A percentile compares a stretch with the other conserved stretches of the same genome.
These are phyloP conservation scores for Gymnogyps californianus DNA, from an alignment of 2,113 vertebrate species.

Conservation along the genomic window DNA sequence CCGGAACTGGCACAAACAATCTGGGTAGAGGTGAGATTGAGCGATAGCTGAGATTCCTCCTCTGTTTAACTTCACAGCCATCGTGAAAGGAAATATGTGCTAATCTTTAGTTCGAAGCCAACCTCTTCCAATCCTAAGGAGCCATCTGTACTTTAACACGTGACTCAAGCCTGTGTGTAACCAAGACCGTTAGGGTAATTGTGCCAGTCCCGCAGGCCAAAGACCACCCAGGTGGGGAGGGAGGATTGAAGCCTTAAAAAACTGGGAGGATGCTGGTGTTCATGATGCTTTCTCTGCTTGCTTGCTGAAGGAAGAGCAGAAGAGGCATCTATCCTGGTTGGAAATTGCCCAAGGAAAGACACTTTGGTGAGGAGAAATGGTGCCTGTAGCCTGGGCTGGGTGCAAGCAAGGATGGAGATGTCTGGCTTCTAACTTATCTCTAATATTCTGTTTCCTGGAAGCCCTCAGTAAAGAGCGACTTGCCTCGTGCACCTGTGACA, in stretches of 20 bases:
- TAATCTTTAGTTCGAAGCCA: not conserved
- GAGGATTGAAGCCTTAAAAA: not conserved
- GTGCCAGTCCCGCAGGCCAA: not conserved
- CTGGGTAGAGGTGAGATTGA: not conserved
- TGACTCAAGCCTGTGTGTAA: not conserved
- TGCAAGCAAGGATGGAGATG: not conserved
- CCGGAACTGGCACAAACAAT: not conserved
- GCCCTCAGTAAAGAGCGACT: not conserved
- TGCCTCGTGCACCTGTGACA: not conserved
- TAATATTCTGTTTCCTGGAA: not conserved
- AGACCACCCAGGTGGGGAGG: fast-evolving
- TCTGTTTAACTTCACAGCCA: not conserved
- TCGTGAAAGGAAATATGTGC: not conserved
- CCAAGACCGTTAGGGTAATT: not conserved
- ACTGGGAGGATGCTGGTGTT: not conserved
- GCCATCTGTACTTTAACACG: not conserved
- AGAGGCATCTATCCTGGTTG: not conserved
- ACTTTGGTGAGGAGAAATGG: not conserved
- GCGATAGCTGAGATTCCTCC: not conserved
- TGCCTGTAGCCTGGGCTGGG: not conserved
- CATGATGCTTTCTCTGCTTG: not conserved
- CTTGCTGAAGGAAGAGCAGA: not conserved
- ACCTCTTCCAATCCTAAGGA: not conserved
- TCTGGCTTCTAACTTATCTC: not conserved
- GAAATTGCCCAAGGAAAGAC: not conserved